Evolutionary conservation across 2,888 invertebrate genomes (phyloP).

Genomic region (Zootermopsis nevadensis): DNA sequence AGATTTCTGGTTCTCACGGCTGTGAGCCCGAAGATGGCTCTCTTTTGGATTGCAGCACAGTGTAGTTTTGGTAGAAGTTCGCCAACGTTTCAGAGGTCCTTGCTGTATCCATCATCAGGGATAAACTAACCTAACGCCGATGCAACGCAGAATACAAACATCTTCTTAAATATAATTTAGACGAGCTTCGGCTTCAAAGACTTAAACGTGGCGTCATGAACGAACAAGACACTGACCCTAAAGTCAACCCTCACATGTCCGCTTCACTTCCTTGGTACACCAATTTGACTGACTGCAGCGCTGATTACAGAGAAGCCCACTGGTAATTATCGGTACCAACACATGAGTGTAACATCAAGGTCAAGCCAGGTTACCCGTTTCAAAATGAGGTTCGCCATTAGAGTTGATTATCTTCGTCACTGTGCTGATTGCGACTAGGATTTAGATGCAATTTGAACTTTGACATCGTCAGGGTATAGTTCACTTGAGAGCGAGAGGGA

Average conservation of each 20-base stretch:
- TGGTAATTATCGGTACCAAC: background rate
- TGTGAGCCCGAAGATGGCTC: too few relatives aligned
- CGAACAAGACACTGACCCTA: background rate
- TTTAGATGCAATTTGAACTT: slow-evolving; percentile 20
- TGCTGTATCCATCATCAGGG: too few relatives aligned
- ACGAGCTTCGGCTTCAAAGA: too few relatives aligned
- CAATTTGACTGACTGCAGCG: background rate
- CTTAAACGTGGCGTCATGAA: too few relatives aligned
- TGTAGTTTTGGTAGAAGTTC: too few relatives aligned
- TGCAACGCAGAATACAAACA: too few relatives aligned
- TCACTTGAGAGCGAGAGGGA: background rate
- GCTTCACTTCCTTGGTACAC: background rate
- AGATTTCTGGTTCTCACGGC: too few relatives aligned
- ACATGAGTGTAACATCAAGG: background rate
- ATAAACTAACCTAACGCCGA: too few relatives aligned
- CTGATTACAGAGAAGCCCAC: slow-evolving; percentile 1
- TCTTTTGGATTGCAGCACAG: too few relatives aligned
- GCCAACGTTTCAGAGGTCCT: too few relatives aligned
- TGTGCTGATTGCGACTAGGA: slow-evolving; percentile 4
- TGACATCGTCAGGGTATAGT: background rate
- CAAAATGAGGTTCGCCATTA: slow-evolving; percentile 4
- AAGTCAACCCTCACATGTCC: background rate
- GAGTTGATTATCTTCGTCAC: slow-evolving; percentile 22
- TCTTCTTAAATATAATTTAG: too few relatives aligned
- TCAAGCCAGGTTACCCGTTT: background rate